Percentiles rank a stretch among this genome's conserved stretches.
Conservation (phyloP, 2,888 invertebrate genomes). For the Deilephila elpenor region DNA sequence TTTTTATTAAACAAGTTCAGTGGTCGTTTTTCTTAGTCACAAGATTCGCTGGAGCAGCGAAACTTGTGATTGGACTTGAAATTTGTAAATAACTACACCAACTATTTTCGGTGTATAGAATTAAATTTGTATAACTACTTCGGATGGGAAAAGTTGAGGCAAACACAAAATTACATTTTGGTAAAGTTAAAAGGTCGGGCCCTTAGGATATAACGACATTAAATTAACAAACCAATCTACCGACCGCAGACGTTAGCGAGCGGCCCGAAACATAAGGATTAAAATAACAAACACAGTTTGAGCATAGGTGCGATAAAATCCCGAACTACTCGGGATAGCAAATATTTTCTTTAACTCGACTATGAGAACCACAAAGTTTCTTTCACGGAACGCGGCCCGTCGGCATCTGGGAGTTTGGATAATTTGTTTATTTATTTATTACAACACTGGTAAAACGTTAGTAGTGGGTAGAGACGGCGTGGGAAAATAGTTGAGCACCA, state of each 20-base stretch:
- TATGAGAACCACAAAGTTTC: not conserved
- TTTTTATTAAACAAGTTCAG: slow-evolving; percentile 52
- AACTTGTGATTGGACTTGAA: slow-evolving; percentile 29
- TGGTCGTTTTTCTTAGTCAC: slow-evolving; percentile 38
- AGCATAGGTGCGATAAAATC: not conserved
- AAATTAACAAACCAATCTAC: slow-evolving; percentile 6
- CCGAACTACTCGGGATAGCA: not conserved
- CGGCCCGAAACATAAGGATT: not conserved
- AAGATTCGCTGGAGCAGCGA: slow-evolving; percentile 31
- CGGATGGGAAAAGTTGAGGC: slow-evolving; percentile 2
- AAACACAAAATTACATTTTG: slow-evolving; percentile 11
- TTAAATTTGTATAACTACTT: slow-evolving; percentile 13
- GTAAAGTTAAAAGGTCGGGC: slow-evolving; percentile 7
- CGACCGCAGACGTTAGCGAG: not conserved
- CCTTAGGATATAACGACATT: slow-evolving; percentile 9
- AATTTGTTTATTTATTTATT: slow-evolving; percentile 23
- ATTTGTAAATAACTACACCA: slow-evolving; percentile 4
- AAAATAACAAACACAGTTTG: not conserved
- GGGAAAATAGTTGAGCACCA: slow-evolving; percentile 68
- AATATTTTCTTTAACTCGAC: not conserved
- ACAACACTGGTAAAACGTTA: slow-evolving; percentile 18
- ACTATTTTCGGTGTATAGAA: slow-evolving; percentile 12
- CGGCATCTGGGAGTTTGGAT: slow-evolving; percentile 19
- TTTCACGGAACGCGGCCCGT: slow-evolving; percentile 9
- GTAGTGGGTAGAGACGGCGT: slow-evolving; percentile 40